A percentile compares a stretch with the other conserved stretches of the same genome.
Conservation (phyloP, 2,888 invertebrate genomes). For the Ochlodes sylvanus region DNA sequence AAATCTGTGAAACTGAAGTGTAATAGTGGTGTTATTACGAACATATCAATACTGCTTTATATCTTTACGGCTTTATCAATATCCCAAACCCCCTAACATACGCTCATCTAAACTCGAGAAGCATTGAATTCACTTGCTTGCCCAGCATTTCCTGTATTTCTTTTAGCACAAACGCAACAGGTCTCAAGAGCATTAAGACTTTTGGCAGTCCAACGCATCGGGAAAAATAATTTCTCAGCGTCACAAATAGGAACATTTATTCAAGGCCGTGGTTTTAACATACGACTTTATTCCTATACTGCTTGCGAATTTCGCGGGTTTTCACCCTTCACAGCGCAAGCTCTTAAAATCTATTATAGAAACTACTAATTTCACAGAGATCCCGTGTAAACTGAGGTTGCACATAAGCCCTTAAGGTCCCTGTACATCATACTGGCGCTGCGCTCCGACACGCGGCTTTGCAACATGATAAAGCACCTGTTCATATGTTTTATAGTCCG, state of each 20-base stretch:
- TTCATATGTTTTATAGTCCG: slow-evolving; percentile 79
- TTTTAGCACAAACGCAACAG: slow-evolving; percentile 41
- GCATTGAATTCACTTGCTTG: slow-evolving; percentile 35
- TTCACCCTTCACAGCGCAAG: slow-evolving; percentile 16
- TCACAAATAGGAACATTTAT: slow-evolving; percentile 31
- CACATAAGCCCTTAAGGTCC: slow-evolving; percentile 72
- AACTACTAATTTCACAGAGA: slow-evolving; percentile 65
- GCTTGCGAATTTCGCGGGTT: slow-evolving; percentile 27
- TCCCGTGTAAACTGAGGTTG: slow-evolving; percentile 54
- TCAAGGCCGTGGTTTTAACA: slow-evolving; percentile 20
- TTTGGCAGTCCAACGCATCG: slow-evolving; percentile 41
- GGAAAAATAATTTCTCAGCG: slow-evolving; percentile 42
- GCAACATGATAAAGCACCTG: slow-evolving; percentile 79
- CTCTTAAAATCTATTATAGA: slow-evolving; percentile 64
- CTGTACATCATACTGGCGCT: slow-evolving; percentile 74
- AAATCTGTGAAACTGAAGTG: too few relatives aligned
- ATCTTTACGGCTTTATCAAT: too few relatives aligned
- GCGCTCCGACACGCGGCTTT: slow-evolving; percentile 76
- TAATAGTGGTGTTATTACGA: too few relatives aligned
- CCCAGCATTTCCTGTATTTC: slow-evolving; percentile 35
- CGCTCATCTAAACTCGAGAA: slow-evolving; percentile 20
- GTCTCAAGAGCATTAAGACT: slow-evolving; percentile 42
- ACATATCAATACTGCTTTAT: too few relatives aligned
- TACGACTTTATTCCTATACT: slow-evolving; percentile 33
- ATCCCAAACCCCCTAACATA: slow-evolving; percentile 2